Base-by-base conservation (phyloP, 2,797 vertebrate genomes). In the Clarias fuscus region DNA sequence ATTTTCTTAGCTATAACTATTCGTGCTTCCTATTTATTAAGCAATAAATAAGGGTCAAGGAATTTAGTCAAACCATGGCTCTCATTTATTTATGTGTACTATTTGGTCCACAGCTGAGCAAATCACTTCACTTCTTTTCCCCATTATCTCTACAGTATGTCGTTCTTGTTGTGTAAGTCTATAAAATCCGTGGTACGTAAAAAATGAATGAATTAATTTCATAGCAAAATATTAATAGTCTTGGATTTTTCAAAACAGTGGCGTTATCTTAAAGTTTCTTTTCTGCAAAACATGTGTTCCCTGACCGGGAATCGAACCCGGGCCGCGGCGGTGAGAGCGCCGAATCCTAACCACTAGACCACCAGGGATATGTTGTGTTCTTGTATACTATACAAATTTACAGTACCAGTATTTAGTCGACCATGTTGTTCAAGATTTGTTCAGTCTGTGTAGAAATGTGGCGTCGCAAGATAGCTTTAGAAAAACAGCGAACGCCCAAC, bases 261-360 rank as follows among this genome's bases (percentile, higher is more conserved):
- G 48, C 10, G 10, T 48, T 48, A 48, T 48, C 10, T 48, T 48
- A 48, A 48, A 11, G 48, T 8, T 48, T 48, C 10, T 48, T 48
- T 48, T 48, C 10, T 48, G 43, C 7, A 56, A 17, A 27, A 27
- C 4, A 0, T 3, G 8, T 10, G 2, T 80, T 95, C 93, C 92
- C 93, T 94, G 92, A 94, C 92, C 89, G 92, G 93, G 94, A 96
- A 95, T 95, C 91, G 89, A 94, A 94, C 92, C 93, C 90, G 85
- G 92, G 92, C 92, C 91, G 88, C 90, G 90, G 92, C 89, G 91
- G 93, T 94, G 93, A 95, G 18, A 61, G 64, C n/a, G 64, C 64
- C 64, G 24, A 68, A 68, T 68, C 30, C 67, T 68, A 68, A 68
- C 67, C 30, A 68, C 67, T 30, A 68, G 30, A 68, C 67, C 67